A percentile compares a stretch with the other conserved stretches of the same genome.
These are phyloP conservation scores for Tangara arthus DNA, from an alignment of 2,797 vertebrate species.

Conservation along the genomic window DNA sequence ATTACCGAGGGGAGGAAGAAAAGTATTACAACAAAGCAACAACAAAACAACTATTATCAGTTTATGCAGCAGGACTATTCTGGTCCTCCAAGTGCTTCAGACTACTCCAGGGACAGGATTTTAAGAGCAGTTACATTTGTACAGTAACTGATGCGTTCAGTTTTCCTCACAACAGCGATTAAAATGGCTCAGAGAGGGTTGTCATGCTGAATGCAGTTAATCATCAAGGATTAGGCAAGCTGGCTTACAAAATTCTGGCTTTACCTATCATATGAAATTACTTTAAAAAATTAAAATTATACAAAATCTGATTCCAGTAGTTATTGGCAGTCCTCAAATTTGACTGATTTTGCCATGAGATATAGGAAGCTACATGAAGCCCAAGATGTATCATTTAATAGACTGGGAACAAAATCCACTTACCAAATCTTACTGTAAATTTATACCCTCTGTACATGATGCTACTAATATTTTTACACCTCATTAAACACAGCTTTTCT, in stretches of 20 bases:
- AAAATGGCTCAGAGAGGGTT: conserved; percentile 28
- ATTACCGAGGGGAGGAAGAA: neutral
- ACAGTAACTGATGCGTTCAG: neutral
- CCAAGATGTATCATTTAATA: neutral
- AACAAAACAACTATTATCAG: neutral
- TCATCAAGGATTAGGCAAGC: conserved; percentile 14
- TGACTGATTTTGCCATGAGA: neutral
- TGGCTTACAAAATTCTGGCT: neutral
- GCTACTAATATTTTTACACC: neutral
- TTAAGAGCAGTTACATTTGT: conserved; percentile 37
- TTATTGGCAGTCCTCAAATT: neutral
- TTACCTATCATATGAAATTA: neutral
- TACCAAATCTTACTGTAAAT: neutral
- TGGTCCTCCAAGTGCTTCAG: neutral
- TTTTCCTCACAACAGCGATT: conserved; percentile 15
- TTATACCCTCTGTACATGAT: neutral
- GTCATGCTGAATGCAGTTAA: neutral
- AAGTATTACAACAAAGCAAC: neutral
- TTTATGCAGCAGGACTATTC: neutral
- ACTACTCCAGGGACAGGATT: conserved; percentile 12
- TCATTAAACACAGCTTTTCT: neutral
- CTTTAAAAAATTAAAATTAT: neutral
- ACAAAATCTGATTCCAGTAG: neutral
- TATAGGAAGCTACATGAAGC: neutral
- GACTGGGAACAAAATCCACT: neutral